phyloP scores from a whole-genome alignment of 2,797 vertebrate species.

The Atherinosoma microstoma region DNA sequence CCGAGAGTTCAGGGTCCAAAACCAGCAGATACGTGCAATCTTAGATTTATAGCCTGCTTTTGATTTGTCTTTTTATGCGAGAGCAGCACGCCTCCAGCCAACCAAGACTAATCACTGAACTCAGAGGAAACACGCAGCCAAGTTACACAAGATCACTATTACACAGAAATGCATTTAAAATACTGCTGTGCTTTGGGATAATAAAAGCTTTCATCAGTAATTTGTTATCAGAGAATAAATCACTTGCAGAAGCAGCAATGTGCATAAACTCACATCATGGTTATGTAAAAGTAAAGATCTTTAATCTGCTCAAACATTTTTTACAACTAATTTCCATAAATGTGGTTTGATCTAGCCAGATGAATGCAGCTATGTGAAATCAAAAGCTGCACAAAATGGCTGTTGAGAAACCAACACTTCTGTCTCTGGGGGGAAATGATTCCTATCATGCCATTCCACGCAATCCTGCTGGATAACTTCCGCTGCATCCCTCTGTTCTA shows the following conservation, averaged over 20 bases:
- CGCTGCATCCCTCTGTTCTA: slow-evolving; percentile 57
- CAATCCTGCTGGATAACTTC: slow-evolving; percentile 72
- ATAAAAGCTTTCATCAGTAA: slow-evolving; percentile 29
- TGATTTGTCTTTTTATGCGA: slow-evolving; percentile 50
- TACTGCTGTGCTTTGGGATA: slow-evolving; percentile 16
- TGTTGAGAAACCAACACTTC: slow-evolving; percentile 36
- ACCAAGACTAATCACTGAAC: slow-evolving; percentile 39
- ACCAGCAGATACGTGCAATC: slow-evolving; percentile 47
- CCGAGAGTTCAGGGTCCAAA: slow-evolving; percentile 27
- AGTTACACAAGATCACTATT: slow-evolving; percentile 52
- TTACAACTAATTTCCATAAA: slow-evolving; percentile 16
- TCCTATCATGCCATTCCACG: slow-evolving; percentile 72
- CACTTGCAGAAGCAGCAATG: slow-evolving; percentile 14
- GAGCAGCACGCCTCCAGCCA: slow-evolving; percentile 27
- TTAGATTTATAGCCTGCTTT: slow-evolving; percentile 49
- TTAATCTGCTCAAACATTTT: slow-evolving; percentile 21
- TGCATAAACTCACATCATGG: slow-evolving; percentile 1
- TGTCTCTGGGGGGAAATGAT: slow-evolving; percentile 44
- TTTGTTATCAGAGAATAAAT: slow-evolving; percentile 30
- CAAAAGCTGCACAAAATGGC: slow-evolving; percentile 28
- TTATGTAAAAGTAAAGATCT: slow-evolving; percentile 28
- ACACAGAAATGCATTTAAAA: slow-evolving; percentile 27
- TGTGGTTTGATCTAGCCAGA: slow-evolving; percentile 29
- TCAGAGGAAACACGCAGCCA: slow-evolving; percentile 28
- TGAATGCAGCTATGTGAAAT: slow-evolving; percentile 24